Evolutionary conservation across 37 sponge, comb jelly and placozoan species (phyloP), one percentile per base, ranked within the genome.

Genomic region (Petrosia ficiformis): DNA sequence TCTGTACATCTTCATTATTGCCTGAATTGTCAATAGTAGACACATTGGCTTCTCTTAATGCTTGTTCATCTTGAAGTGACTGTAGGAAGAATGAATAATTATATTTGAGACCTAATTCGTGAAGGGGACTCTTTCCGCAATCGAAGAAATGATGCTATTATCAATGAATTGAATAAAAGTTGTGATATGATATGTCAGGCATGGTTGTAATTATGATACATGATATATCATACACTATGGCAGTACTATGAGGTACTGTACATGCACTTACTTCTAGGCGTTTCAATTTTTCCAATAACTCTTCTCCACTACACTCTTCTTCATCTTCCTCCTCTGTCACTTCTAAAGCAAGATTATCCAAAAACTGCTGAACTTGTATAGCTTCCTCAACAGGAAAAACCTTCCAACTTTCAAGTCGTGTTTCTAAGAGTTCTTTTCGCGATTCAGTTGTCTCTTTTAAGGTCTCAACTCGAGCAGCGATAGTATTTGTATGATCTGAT

Each of bases 311-410:
- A 30, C 67, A 32, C n/a, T 42, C 32, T 33, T 73, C 79, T 35
- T 41, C 67, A 30, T 48, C 44, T 25, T 43, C 40, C 60, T 76
- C 81, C 14, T 11, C 67, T 37, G 65, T 72, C 25, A 75, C 6
- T 10, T 52, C 79, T 33, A 57, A 19, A 29, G 69, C 44, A 1
- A 66, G 71, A 42, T 70, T 42, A 24, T 73, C 79, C 63, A 88
- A 56, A 42, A 81, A 88, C 64, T 73, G 59, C 57, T 88, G 79
- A 40, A 88, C 89, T 63, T 63, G 64, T n/a, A 21, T 52, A 2
- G 79, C 89, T 42, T 88, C 89, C 24, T 73, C 84, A 24, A 88
- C 89, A 65, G 89, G 89, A 40, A 82, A 82, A n/a, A 81, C 77
- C 79, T 88, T 41, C 40, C 85, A 85, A 58, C 84, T 83, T 71